Evolutionary conservation across 2,888 invertebrate species (phyloP), one percentile per base, ranked within the genome.

Genomic region (Sialis fuliginosa): DNA sequence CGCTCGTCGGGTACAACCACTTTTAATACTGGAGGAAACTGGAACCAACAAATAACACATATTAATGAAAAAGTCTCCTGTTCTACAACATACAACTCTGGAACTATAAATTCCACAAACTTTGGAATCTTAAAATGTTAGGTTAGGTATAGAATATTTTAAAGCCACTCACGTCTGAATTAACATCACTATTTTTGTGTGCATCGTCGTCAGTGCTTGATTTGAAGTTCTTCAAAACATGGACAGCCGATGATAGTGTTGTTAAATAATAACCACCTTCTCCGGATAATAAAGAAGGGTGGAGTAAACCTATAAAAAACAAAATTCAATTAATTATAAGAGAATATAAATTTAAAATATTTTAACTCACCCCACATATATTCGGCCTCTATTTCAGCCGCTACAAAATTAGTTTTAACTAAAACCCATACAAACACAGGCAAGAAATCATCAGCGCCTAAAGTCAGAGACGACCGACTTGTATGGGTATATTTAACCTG

Each of bases 241-340:
- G 84, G 0, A 95, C 89, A 13, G 95, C 95, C 47, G 91, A 89
- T 60, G 91, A 91, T 46, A 96, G 71, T 0, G 92, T 88, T 1
- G 95, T 92, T 49, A 96, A 74, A 62, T 95, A 95, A 66, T 95
- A 96, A 5, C 91, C 91, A 1, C 91, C 92, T 62, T 95, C 93
- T 4, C 93, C 93, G 0, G 86, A 86, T 44, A 92, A 70, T 45
- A 95, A 66, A 1, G 91, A 89, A 1, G 90, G 89, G 49, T 95
- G 95, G 34, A 96, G 69, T 37, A 97, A 70, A 3, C 84, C 64
- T 59, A 48, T 34, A 54, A 50, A 37, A 42, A 48, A 46, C 1
- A 12, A 31, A n/a, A 33, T 13, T 44, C 12, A 33, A 40, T 13
- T 4, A 22, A 22, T 35, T 6, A n/a, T 13, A 4, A 44, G 31